Evolutionary conservation across 30 jellyfish, hydroid and myxozoan species (phyloP), one percentile per base, ranked within the genome.

Genomic region (Nemopilema nomurai): DNA sequence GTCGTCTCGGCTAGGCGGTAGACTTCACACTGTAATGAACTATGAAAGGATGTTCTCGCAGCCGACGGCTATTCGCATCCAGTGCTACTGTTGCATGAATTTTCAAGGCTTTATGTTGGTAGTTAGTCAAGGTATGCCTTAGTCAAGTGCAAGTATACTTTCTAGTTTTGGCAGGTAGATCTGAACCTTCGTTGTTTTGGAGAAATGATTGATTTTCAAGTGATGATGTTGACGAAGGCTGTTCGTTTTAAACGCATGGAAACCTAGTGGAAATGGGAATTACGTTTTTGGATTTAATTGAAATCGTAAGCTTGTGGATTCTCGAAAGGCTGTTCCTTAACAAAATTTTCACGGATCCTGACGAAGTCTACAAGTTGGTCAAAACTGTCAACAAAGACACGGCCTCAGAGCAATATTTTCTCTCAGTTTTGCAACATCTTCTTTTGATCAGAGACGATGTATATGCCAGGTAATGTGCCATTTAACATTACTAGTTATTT

Each of bases 361-460:
- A 85, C 19, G 99, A 94, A 66, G 79, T 94, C 0, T 87, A 84
- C 89, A 89, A 85, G 53, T 41, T 94, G 80, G 85, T 94, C 49
- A 76, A 81, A 24, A 94, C 80, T 16, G 89, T 94, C 26, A 80
- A 72, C 26, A 79, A 94, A 76, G 97, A 94, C 70, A 94, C 99
- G 28, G 96, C 99, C 57, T 67, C 96, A 0, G 97, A 94, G 57
- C 70, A 78, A 4, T 79, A 69, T 73, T 86, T 82, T 33, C 87
- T 94, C 23, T 94, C 99, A 7, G 90, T 94, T 20, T 77, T 94
- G 65, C 99, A 94, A 79, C 99, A 94, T 64, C 76, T 94, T 66
- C 86, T 94, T 79, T 86, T 89, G 82, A 86, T 94, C 70, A 62
- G 99, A 66, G 99, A 89, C 67, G 99, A 94, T 85, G 96, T 81